Percentiles rank a stretch among this genome's conserved stretches.
These are phyloP conservation scores for Bergia puertoricense DNA, from an alignment of 92 coral and sea anemone species.

Conservation along the genomic window DNA sequence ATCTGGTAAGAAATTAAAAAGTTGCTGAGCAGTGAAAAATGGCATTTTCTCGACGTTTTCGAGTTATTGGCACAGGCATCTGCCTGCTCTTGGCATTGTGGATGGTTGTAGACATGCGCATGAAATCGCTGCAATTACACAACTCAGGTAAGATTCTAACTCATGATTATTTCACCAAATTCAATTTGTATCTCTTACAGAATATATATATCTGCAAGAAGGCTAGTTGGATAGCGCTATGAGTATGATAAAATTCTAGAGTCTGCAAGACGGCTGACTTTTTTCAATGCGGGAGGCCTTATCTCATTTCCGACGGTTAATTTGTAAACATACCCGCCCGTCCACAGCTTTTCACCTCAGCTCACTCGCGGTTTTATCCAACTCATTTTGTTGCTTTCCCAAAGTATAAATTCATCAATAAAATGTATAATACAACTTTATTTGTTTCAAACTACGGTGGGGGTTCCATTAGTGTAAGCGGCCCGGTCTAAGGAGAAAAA, in stretches of 20 bases:
- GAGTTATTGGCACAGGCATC: constrained; percentile 15
- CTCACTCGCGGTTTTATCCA: background rate
- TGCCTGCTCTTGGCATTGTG: constrained; percentile 20
- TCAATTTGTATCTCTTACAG: background rate
- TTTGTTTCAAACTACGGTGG: background rate
- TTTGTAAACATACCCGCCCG: constrained; percentile 45
- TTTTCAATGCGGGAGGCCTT: constrained; percentile 34
- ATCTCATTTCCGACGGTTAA: constrained; percentile 27
- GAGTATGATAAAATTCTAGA: too few species aligned
- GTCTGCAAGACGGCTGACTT: background rate
- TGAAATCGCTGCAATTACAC: constrained; percentile 1
- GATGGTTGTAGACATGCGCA: constrained; percentile 31
- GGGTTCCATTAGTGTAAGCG: constrained; percentile 21
- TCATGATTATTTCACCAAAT: background rate
- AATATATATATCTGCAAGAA: background rate
- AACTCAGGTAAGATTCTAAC: constrained; percentile 34
- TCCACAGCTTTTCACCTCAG: constrained; percentile 6
- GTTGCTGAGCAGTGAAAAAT: background rate
- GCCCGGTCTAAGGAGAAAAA: background rate
- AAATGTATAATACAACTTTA: background rate
- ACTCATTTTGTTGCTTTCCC: background rate
- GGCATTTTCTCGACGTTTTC: constrained; percentile 32
- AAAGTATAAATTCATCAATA: background rate
- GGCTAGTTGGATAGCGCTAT: background rate
- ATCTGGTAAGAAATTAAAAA: background rate